Base-by-base conservation (phyloP, 2,888 invertebrate species). In the Platynereis dumerilii region DNA sequence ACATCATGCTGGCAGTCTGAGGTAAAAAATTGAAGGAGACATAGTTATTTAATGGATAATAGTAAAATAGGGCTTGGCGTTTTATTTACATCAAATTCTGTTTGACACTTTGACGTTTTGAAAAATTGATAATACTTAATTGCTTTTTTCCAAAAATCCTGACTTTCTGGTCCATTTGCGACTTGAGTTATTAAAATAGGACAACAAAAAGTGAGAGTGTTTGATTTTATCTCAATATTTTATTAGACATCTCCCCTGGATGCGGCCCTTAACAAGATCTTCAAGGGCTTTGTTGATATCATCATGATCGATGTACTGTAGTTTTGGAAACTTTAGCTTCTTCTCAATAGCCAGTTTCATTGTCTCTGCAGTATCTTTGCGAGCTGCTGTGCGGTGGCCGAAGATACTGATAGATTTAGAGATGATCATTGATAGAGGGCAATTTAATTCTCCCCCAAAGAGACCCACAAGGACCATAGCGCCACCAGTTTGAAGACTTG, bases 241-340 rank as follows among this genome's bases (percentile, higher is more conserved):
- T 24, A 60, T 48, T 27, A 60, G 52, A n/a, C 45, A 45, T 17
- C 60, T 15, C 22, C 60, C 60, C 28, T 60, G 45, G 53, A 60
- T 34, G 12, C 20, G 15, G 7, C 60, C 24, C 10, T n/a, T 27
- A 20, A 24, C 29, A 34, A 60, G 28, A 45, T 60, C 52, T 1
- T 15, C n/a, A n/a, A 60, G 45, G 22, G 60, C 60, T 12, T 22
- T 22, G 20, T 60, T 60, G 5, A 48, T 10, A 1, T 60, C 29
- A n/a, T 52, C 60, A 17, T 48, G 29, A 2, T 15, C 17, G 24
- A 29, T 48, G 24, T 52, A 60, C 52, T 60, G 48, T n/a, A 52
- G 53, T 5, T 17, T 20, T 1, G 60, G 60, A 24, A 52, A 60
- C n/a, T 28, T 52, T n/a, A 60, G 22, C 7, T 2, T 12, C 2